These are phyloP conservation scores for Cryptoprocta ferox DNA, from an alignment of 2,797 vertebrate genomes.

Conservation along the genomic window DNA sequence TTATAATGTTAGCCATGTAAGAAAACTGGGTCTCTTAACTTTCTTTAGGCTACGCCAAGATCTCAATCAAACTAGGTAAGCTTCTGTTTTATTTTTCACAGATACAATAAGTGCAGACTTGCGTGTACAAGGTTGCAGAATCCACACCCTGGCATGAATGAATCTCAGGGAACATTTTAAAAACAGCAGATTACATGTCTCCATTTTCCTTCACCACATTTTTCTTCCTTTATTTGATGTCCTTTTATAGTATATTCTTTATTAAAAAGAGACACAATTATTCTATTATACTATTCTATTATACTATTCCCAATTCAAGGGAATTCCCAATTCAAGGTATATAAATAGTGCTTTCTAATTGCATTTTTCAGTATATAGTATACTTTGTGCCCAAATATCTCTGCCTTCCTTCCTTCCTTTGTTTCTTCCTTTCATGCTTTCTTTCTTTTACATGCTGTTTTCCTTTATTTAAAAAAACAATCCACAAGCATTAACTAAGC, in stretches of 20 bases:
- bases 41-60: not conserved
- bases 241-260: not conserved
- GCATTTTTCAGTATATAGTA: not conserved
- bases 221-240: not conserved
- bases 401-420: not conserved
- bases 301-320: not conserved
- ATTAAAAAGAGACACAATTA: not conserved
- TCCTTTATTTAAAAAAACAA: not conserved
- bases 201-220: not conserved
- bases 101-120: not conserved
- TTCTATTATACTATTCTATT: not conserved
- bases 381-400: not conserved
- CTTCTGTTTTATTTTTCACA: constrained; percentile 38
- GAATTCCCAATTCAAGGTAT: not conserved
- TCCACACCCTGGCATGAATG: not conserved
- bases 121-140: not conserved
- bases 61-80: not conserved
- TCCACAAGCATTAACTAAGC: not conserved
- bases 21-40: not conserved
- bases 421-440: not conserved
- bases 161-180: not conserved
- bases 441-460: not conserved
- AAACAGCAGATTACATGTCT: not conserved
- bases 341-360: not conserved
- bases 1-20: not conserved